Base-by-base conservation (phyloP, 2,888 invertebrate species). In the Acrobasis repandana region DNA sequence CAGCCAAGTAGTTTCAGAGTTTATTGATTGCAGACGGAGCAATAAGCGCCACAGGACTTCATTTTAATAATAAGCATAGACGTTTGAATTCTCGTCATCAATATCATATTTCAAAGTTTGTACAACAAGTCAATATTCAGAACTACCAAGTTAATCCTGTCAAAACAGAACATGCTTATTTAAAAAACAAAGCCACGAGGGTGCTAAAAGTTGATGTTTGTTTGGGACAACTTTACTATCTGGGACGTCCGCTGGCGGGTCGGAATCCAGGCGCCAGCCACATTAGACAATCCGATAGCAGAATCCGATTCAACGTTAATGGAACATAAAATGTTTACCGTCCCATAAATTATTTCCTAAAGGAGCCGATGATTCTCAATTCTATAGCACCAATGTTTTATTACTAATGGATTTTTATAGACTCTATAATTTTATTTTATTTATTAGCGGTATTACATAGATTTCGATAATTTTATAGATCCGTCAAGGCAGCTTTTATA, bases 311-410 rank as follows among this genome's bases (percentile, higher is more conserved):
- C 79, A 74, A 83, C 85, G 81, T 89, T 89, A 90, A 90, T 87
- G 83, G 83, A 78, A 86, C 88, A 90, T 90, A 85, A 90, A 90
- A 86, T 85, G 80, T 89, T 89, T 85, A 88, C 80, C 85, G 84
- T 78, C 88, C 84, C 85, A 90, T 90, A 90, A 91, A 91, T 91
- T 85, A 90, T 79, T 70, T 69, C 72, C 78, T 70, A 87, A 91
- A 89, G 87, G 81, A 84, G 81, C 91, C 91, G 90, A 87, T 86
- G 85, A 84, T 86, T 82, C 83, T 82, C 79, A 77, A 80, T 79
- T 83, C 85, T 76, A 82, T 78, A 73, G 75, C 62, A 61, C 69
- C 74, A 79, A 85, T 87, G 86, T 86, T 89, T 90, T 89, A 90
- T 89, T 86, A 74, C 85, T 82, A 82, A 86, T 86, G 84, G 83